Conservation (phyloP, 30 jellyfish, hydroid and myxozoan genomes). For the Rhopilema esculentum region DNA sequence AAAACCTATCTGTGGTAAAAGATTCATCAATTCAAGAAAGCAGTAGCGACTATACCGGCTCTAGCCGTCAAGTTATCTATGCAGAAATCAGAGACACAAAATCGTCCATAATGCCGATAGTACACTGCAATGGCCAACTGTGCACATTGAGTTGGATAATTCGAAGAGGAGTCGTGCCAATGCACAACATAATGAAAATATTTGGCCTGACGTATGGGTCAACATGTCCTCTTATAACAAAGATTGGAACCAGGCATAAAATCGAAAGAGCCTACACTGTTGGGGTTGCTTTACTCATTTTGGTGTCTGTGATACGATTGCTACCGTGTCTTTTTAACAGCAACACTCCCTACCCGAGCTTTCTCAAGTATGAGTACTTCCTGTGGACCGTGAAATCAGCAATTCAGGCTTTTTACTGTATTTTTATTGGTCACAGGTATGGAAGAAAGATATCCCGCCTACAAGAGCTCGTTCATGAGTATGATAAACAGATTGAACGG, state of each 20-base stretch:
- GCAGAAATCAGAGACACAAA: too few species aligned
- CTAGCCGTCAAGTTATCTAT: too few species aligned
- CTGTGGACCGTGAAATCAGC: constrained; percentile 45
- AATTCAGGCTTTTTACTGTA: constrained; percentile 46
- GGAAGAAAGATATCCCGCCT: constrained; percentile 56
- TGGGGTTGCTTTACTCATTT: neutral
- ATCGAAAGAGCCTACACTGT: constrained; percentile 38
- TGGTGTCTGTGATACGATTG: constrained; percentile 18
- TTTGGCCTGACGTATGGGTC: constrained; percentile 65
- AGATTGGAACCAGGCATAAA: constrained; percentile 35
- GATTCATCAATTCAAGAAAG: too few species aligned
- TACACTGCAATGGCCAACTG: neutral
- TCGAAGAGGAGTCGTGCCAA: constrained; percentile 27
- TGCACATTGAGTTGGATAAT: constrained; percentile 30
- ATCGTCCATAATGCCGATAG: neutral
- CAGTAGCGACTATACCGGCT: too few species aligned
- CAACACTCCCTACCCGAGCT: neutral
- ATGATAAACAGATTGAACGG: constrained; percentile 30
- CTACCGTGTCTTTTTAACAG: constrained; percentile 8
- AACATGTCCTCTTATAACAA: constrained; percentile 36
- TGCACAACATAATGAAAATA: constrained; percentile 51
- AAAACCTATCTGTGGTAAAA: too few species aligned
- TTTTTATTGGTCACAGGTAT: constrained; percentile 49
- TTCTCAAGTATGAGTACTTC: constrained; percentile 27
- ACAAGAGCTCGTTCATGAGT: constrained; percentile 39